Conservation (phyloP, 2,797 vertebrate genomes). For the Xiphorhynchus erythropygius region DNA sequence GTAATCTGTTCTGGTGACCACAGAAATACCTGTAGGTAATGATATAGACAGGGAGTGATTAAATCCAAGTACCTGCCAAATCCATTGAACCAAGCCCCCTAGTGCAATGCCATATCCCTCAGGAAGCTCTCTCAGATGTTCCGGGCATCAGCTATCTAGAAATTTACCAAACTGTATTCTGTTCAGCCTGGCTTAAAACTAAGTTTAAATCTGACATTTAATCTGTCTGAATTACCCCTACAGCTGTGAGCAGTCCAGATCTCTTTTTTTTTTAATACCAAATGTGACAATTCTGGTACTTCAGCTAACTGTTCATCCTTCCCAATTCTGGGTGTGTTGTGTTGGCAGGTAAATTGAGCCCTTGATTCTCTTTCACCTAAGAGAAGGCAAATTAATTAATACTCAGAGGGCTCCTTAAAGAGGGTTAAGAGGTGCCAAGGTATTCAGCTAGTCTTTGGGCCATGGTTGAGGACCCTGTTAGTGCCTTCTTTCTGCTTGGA, state of each 20-base stretch:
- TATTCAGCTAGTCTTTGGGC: conserved; percentile 16
- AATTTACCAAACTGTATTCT: neutral
- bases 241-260: neutral
- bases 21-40: neutral
- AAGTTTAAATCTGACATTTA: neutral
- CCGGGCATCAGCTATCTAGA: neutral
- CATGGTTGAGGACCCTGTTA: neutral
- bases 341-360: neutral
- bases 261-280: neutral
- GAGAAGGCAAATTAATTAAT: neutral
- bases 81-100: neutral
- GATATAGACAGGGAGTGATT: neutral
- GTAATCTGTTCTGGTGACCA: neutral
- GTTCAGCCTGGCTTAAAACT: neutral
- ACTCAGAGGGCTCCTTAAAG: neutral
- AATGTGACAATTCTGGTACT: neutral
- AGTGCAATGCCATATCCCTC: neutral
- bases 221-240: neutral
- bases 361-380: neutral
- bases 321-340: neutral
- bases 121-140: neutral
- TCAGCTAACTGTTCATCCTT: neutral
- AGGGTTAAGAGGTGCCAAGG: neutral
- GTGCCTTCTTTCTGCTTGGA: neutral
- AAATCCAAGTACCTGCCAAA: neutral